Conservation (phyloP, 2,797 vertebrate species). For the Sparus aurata region DNA sequence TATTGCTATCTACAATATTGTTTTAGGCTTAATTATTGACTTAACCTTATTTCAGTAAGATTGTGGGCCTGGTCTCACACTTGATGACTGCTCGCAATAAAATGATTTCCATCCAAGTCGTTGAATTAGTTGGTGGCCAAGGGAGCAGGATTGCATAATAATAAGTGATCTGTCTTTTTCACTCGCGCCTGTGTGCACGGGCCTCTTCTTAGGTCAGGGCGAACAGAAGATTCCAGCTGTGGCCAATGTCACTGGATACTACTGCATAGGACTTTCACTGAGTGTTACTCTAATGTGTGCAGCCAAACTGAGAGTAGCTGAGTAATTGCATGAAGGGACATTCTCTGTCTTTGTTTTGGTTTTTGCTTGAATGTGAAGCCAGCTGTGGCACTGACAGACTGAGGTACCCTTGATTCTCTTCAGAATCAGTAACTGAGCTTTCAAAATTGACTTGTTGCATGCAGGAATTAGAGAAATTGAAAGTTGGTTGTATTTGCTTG, state of each 20-base stretch:
- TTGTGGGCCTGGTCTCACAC: constrained; percentile 84
- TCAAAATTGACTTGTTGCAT: too few species aligned
- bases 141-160: constrained; percentile 13
- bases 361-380: too few species aligned
- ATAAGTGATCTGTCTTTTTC: constrained; percentile 5
- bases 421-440: too few species aligned
- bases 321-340: constrained; percentile 78
- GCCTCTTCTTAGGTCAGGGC: too few species aligned
- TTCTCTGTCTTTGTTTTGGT: too few species aligned
- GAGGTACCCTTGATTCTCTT: too few species aligned
- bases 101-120: too few species aligned
- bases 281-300: constrained; percentile 91
- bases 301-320: constrained; percentile 85
- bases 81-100: constrained; percentile 78
- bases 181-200: constrained; percentile 87
- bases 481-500: too few species aligned
- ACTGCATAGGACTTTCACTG: constrained; percentile 89
- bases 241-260: constrained; percentile 91
- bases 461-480: too few species aligned
- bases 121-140: too few species aligned
- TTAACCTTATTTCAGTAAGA: constrained; percentile 78
- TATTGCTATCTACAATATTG: neutral
- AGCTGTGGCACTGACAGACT: too few species aligned
- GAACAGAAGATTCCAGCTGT: constrained; percentile 93
- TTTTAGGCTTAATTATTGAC: neutral